phyloP scores from a whole-genome alignment of 2,113 vertebrate genomes.

The Corydoras sp. region DNA sequence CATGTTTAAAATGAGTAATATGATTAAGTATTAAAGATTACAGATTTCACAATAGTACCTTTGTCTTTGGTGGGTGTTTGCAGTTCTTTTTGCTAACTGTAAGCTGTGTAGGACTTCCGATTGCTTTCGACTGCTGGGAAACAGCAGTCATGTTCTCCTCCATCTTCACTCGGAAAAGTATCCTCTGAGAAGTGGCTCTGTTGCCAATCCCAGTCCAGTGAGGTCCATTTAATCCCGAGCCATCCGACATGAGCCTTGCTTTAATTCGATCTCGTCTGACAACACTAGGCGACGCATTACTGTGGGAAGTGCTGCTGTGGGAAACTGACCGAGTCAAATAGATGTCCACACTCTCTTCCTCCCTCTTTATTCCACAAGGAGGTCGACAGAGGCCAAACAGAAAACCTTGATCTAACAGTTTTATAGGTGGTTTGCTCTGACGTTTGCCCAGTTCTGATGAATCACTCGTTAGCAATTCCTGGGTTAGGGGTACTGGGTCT shows the following conservation, averaged over 20 bases:
- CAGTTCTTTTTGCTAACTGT: conserved; percentile 33
- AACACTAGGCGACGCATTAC: conserved; percentile 12
- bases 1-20: conserved; percentile 1
- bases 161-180: conserved; percentile 48
- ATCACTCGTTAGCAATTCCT: conserved; percentile 51
- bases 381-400: conserved; percentile 69
- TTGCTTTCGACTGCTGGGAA: conserved; percentile 31
- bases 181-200: conserved; percentile 38
- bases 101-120: neutral
- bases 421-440: conserved; percentile 72
- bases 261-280: conserved; percentile 28
- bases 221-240: conserved; percentile 41
- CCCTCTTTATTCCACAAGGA: conserved; percentile 61
- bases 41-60: conserved; percentile 8
- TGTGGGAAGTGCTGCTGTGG: conserved; percentile 38
- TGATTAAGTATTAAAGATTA: neutral
- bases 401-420: conserved; percentile 71
- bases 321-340: conserved; percentile 66
- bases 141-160: conserved; percentile 51
- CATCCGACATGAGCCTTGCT: conserved; percentile 31
- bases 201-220: conserved; percentile 43
- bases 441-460: conserved; percentile 67
- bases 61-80: conserved; percentile 38
- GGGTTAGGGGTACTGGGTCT: conserved; percentile 61
- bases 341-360: conserved; percentile 71